Base-by-base conservation (phyloP, 2,113 vertebrate species). In the Channa maculata region DNA sequence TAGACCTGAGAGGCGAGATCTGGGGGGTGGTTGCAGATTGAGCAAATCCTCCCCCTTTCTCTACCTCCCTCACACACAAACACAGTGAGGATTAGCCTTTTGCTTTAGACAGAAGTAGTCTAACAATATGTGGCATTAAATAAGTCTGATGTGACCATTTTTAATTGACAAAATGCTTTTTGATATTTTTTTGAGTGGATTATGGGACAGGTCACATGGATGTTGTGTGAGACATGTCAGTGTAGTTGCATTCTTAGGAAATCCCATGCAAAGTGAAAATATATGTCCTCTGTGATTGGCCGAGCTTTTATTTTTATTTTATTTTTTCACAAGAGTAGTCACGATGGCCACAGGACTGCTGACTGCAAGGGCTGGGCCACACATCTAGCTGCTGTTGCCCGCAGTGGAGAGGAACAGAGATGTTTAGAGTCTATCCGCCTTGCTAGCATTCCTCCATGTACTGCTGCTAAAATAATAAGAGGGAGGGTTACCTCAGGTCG, bases 401-500 rank as follows among this genome's bases (percentile, higher is more conserved):
- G 61, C 78, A 75, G 75, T 50, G 65, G 71, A 79, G 85, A 81
- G 91, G 86, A 90, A 91, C 75, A 66, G 89, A 92, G 84, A 91
- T 91, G 89, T 91, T 90, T 89, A 83, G 75, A 86, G 86, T 78
- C 79, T 77, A 76, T 91, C 84, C 87, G 86, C 88, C 84, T 82
- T 62, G 82, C 84, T 90, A 82, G 80, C 89, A 91, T 93, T 93
- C 90, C 85, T 91, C 80, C 85, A 79, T 85, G 85, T 82, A 82
- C 83, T 77, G 84, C 90, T 92, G 91, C 75, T 92, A 91, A 90
- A 93, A 92, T 90, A 94, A 94, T 91, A 93, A 87, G 86, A 76
- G 82, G 73, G 79, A 71, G 77, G 91, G 92, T 94, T 93, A 93
- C 87, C 73, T 92, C 82, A 92, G 90, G 92, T 90, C 87, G 82